phyloP scores from a whole-genome alignment of 2,888 invertebrate species.

The Hoplodrina ambigua region DNA sequence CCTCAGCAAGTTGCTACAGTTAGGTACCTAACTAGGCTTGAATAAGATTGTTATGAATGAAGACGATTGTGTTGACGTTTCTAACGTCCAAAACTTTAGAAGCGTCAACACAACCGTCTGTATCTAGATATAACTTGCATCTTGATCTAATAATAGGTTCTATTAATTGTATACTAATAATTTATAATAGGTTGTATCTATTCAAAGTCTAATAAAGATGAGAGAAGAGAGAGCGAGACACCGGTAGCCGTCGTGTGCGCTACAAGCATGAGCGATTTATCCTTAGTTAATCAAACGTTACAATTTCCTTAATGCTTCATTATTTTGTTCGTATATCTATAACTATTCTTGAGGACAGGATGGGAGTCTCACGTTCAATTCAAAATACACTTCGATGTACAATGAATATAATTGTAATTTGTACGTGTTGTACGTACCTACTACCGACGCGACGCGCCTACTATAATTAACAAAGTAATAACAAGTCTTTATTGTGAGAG shows the following conservation, averaged over 20 bases:
- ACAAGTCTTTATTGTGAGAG: neutral
- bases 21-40: no score
- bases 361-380: neutral
- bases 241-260: neutral
- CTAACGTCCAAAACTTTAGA: neutral
- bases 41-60: no score
- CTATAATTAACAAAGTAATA: slow-evolving; percentile 4
- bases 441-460: neutral
- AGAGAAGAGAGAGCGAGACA: neutral
- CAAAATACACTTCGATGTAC: neutral
- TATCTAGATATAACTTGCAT: no score
- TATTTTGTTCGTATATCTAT: neutral
- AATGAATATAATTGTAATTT: slow-evolving; percentile 2
- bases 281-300: neutral
- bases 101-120: no score
- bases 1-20: neutral
- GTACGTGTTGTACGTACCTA: neutral
- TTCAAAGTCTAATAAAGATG: no score
- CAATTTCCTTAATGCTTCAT: slow-evolving; percentile 22
- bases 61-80: neutral
- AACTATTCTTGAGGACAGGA: neutral
- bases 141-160: neutral
- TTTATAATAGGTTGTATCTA: no score
- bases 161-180: no score
- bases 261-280: neutral